Evolutionary conservation across 2,888 invertebrate species (phyloP), one percentile per base, ranked within the genome.

Genomic region (Scaeva pyrastri): DNA sequence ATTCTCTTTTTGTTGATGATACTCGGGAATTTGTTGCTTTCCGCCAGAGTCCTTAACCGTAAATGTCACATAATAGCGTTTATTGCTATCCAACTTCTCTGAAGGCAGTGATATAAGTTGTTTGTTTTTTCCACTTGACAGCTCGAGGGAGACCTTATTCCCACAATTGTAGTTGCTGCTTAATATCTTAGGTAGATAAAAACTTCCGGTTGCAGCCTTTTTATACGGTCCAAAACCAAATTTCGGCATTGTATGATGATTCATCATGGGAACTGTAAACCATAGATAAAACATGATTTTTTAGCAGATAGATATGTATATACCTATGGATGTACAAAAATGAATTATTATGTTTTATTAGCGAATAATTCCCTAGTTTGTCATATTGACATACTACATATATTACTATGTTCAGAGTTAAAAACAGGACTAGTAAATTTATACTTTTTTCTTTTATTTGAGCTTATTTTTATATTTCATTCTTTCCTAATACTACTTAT

Each of bases 11-110:
- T 86, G 71, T 64, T 83, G 87, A 41, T 56, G 72, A 26, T 52
- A 45, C 70, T 87, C 66, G 14, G 73, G 85, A 77, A 82, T 86
- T 68, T 75, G 86, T 82, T 76, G 84, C 78, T 82, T 88, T 82
- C 76, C 79, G 70, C 89, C 89, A 39, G 92, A 89, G 68, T 97
- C 97, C 92, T 97, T 97, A 4, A 98, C 97, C 39, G 97, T 97
- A 91, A 98, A 97, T 66, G 97, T 98, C 81, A 98, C 97, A 92
- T 97, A 97, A 93, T 98, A 98, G 90, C 97, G 94, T 93, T 97
- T 98, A 91, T 96, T 97, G 91, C 96, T 96, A 91, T 98, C 97
- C 89, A 98, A 93, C 91, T 95, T 95, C 90, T 97, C 97, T 21
- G 97, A 96, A 71, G 98, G 98, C 91, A 98, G 94, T 89, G 97